Conservation (phyloP, 2,113 vertebrate genomes). For the Daphoenositta chrysoptera region DNA sequence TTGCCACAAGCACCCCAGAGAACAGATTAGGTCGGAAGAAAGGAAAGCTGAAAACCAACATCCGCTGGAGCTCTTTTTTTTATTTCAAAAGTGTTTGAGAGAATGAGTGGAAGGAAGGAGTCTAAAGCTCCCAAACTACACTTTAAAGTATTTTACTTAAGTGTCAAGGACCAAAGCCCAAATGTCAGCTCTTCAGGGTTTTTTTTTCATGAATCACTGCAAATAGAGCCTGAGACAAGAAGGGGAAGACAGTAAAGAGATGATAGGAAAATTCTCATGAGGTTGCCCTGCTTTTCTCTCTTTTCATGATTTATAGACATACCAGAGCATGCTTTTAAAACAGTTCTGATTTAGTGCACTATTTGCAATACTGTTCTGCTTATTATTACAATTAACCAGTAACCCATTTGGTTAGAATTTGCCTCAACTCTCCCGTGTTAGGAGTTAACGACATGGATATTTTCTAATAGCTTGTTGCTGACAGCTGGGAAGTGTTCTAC, state of each 20-base stretch:
- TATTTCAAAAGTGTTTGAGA: conserved; percentile 41
- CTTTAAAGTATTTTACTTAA: conserved; percentile 37
- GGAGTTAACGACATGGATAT: not conserved
- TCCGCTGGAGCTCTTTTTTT: not conserved
- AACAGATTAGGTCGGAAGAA: not conserved
- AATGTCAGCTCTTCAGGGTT: conserved; percentile 13
- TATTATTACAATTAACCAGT: not conserved
- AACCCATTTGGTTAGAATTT: not conserved
- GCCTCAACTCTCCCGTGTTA: not conserved
- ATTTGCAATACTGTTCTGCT: not conserved
- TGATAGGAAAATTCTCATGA: conserved; percentile 21
- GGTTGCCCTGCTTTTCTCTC: not conserved
- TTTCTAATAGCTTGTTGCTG: not conserved
- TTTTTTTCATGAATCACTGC: conserved; percentile 40
- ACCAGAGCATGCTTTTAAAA: not conserved
- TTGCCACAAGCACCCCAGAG: conserved; percentile 6
- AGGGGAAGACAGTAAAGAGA: conserved; percentile 4
- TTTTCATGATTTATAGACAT: not conserved
- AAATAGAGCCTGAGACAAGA: not conserved
- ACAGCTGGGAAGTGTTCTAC: not conserved
- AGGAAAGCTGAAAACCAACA: conserved; percentile 12
- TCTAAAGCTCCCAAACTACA: conserved; percentile 15
- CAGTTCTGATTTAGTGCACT: not conserved
- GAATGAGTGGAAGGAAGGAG: conserved; percentile 10
- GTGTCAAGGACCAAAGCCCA: conserved; percentile 41